Base-by-base conservation (phyloP, 2,888 invertebrate genomes). In the Cryptus armator region DNA sequence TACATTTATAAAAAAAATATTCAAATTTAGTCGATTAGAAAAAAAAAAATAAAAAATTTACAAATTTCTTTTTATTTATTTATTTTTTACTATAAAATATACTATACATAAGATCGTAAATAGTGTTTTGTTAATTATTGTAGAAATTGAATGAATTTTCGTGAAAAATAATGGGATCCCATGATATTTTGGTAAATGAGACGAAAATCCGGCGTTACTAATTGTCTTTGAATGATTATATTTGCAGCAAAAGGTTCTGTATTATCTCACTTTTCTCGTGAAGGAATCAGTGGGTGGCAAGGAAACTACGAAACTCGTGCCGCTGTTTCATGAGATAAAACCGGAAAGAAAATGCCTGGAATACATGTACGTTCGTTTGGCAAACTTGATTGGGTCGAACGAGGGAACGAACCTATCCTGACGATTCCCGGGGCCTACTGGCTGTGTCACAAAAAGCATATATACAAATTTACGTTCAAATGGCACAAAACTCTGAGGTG, bases 321-420 rank as follows among this genome's bases (percentile, higher is more conserved):
- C 94, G 12, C 72, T 94, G n/a, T 93, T 94, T 83, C 87, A 89
- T 86, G 91, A 93, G 72, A 86, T 93, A 43, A 90, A 91, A 84
- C 93, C 93, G 0, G 93, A 93, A 81, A 90, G 91, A 91, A 91
- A 91, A 93, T 94, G 93, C 92, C 93, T 93, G 92, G 93, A 92
- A 91, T 93, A 93, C 89, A 92, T 94, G 90, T 94, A 93, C 92
- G 90, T 83, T 84, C 92, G 87, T 48, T 90, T 93, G 90, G 92
- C 90, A 87, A 90, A 86, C 80, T 90, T 91, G 87, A 92, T 93
- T 91, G 92, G 92, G 78, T 90, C 89, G 87, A 92, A 70, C 87
- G 89, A 81, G 88, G 89, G 76, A 89, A 91, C 83, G 91, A 90
- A 48, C 87, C 91, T 62, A 51, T 87, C 81, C 83, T 93, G 90